Percentiles rank a stretch among this genome's conserved stretches.
These are phyloP conservation scores for Drosophila formosana DNA, from an alignment of 2,888 invertebrate species.

Conservation along the genomic window DNA sequence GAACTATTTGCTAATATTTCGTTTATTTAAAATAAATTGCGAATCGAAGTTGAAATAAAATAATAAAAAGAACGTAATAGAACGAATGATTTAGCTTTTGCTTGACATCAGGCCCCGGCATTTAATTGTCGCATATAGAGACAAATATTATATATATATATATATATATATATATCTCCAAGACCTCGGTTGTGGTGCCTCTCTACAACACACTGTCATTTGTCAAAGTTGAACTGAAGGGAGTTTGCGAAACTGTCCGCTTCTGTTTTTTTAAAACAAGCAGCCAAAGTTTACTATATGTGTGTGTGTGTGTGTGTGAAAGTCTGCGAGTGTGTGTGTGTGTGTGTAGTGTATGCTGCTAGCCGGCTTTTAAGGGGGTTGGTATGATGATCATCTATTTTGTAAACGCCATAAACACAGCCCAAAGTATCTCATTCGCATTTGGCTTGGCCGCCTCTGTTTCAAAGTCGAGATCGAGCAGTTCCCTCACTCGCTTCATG, in stretches of 20 bases:
- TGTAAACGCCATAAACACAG: constrained; percentile 98
- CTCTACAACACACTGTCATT: constrained; percentile 21
- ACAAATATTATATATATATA: constrained; percentile 15
- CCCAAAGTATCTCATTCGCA: constrained; percentile 98
- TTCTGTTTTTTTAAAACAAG: constrained; percentile 47
- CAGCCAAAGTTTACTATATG: constrained; percentile 32
- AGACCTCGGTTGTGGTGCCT: constrained; percentile 8
- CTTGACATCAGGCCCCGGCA: constrained; percentile 19
- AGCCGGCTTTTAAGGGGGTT: constrained; percentile 10
- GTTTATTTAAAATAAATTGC: constrained; percentile 51
- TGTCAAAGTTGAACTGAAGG: constrained; percentile 38
- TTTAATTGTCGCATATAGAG: constrained; percentile 23
- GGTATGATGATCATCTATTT: constrained; percentile 88
- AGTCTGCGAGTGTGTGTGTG: constrained; percentile 27
- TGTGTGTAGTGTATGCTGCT: constrained; percentile 26
- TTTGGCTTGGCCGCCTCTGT: constrained; percentile 96
- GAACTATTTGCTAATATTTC: constrained; percentile 62
- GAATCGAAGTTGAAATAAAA: constrained; percentile 22
- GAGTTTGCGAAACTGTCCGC: constrained; percentile 15
- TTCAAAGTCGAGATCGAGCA: constrained; percentile 98
- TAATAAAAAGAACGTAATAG: constrained; percentile 33
- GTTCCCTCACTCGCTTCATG: constrained; percentile 97
- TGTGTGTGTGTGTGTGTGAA: constrained; percentile 21
- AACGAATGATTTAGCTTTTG: constrained; percentile 37
- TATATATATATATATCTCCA: constrained; percentile 19